Evolutionary conservation across 2,113 vertebrate genomes (phyloP).

Genomic region (Malurus elegans): DNA sequence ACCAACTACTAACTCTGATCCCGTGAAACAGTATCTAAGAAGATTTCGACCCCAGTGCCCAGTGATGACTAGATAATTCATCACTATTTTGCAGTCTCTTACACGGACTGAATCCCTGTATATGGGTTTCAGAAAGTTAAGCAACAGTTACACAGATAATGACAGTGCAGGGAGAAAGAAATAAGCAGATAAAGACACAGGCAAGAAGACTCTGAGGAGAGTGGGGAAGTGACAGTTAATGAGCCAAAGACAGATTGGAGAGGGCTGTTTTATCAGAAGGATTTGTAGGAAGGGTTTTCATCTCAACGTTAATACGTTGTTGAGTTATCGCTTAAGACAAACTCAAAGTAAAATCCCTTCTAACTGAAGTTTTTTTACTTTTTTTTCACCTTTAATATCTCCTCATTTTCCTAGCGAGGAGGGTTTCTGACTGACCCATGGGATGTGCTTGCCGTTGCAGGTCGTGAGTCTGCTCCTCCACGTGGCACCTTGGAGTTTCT

Average conservation of each 20-base stretch:
- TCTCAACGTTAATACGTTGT: neutral
- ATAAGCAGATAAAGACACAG: neutral
- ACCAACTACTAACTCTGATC: neutral
- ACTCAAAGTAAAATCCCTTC: neutral
- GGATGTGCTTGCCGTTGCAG: constrained; percentile 42
- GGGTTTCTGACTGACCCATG: neutral
- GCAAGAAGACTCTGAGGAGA: neutral
- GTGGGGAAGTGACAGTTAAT: neutral
- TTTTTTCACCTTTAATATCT: neutral
- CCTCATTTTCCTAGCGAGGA: neutral
- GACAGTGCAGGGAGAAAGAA: neutral
- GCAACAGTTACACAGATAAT: neutral
- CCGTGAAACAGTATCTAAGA: constrained; percentile 25
- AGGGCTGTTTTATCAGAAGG: neutral
- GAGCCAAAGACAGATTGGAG: neutral
- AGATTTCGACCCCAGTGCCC: neutral
- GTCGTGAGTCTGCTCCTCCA: constrained; percentile 67
- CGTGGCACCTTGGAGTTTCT: constrained; percentile 73
- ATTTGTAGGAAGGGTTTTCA: neutral
- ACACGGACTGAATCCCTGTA: neutral
- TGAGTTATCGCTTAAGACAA: neutral
- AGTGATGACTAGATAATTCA: neutral
- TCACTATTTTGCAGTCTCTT: constrained; percentile 1
- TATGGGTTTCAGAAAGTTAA: neutral
- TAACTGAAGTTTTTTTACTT: neutral